These are phyloP conservation scores for Cyrtonyx montezumae DNA, from an alignment of 2,113 vertebrate species.

Conservation along the genomic window DNA sequence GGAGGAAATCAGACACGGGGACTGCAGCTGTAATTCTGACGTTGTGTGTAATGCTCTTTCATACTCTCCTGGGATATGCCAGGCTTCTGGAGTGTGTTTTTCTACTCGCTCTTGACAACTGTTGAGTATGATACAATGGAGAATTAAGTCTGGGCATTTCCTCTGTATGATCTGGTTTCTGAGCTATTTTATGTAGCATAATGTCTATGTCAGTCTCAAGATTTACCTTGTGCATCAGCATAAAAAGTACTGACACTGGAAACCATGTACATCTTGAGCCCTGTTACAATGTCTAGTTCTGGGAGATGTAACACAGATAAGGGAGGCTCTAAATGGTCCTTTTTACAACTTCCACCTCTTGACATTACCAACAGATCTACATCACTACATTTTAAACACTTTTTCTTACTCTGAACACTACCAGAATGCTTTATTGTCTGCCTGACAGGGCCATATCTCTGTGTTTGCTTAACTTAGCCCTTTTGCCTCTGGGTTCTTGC, in stretches of 20 bases:
- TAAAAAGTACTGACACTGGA: not conserved
- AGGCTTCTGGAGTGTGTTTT: not conserved
- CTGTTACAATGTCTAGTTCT: not conserved
- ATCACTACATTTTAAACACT: not conserved
- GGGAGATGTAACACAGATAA: rapidly evolving
- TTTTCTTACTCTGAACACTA: not conserved
- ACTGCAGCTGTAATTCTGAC: not conserved
- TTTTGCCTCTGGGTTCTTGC: not conserved
- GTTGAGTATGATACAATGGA: not conserved
- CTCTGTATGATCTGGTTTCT: not conserved
- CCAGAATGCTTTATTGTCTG: not conserved
- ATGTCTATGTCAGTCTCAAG: not conserved
- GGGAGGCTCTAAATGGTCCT: not conserved
- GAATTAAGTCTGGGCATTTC: not conserved
- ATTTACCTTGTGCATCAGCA: not conserved
- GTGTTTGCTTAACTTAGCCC: not conserved
- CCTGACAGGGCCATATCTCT: not conserved
- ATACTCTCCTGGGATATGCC: not conserved
- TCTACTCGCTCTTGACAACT: not conserved
- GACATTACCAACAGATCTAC: not conserved
- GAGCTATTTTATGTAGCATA: not conserved
- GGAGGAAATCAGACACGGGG: not conserved
- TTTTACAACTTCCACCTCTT: not conserved
- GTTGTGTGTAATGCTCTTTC: not conserved
- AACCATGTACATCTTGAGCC: not conserved